A percentile compares a stretch with the other conserved stretches of the same genome.
Evolutionary conservation across 2,113 vertebrate genomes (phyloP).

Genomic region (Brienomyrus longianalis): DNA sequence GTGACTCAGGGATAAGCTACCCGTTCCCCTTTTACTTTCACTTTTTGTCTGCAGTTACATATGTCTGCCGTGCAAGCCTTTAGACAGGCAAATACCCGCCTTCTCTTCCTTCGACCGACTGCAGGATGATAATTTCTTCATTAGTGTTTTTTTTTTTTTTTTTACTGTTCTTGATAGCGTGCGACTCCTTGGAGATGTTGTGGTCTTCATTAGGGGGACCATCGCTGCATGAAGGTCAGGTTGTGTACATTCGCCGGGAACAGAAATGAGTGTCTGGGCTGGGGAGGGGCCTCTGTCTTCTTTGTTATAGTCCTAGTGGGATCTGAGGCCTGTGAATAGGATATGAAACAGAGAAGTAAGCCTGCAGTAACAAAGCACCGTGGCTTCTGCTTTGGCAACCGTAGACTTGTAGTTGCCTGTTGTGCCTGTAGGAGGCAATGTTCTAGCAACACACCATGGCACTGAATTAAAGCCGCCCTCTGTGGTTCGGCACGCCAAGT

Average conservation of each 20-base stretch:
- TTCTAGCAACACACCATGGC: background rate
- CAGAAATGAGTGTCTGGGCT: background rate
- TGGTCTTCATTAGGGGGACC: background rate
- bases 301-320: background rate
- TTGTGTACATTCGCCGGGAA: background rate
- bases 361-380: background rate
- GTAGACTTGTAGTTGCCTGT: background rate
- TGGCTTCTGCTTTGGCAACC: background rate
- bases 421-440: background rate
- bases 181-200: background rate
- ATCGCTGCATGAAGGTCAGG: background rate
- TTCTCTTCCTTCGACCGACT: background rate
- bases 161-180: background rate
- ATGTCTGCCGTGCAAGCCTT: background rate
- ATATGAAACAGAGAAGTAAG: constrained; percentile 3
- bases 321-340: background rate
- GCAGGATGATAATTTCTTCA: background rate
- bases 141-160: background rate
- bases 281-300: background rate
- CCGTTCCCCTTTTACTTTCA: background rate
- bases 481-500: background rate
- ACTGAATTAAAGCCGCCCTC: background rate
- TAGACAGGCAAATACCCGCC: background rate
- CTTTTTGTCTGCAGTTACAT: background rate
- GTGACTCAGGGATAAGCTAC: background rate